Base-by-base conservation (phyloP, 2,797 vertebrate species). In the Stomatorhinus walkeri region DNA sequence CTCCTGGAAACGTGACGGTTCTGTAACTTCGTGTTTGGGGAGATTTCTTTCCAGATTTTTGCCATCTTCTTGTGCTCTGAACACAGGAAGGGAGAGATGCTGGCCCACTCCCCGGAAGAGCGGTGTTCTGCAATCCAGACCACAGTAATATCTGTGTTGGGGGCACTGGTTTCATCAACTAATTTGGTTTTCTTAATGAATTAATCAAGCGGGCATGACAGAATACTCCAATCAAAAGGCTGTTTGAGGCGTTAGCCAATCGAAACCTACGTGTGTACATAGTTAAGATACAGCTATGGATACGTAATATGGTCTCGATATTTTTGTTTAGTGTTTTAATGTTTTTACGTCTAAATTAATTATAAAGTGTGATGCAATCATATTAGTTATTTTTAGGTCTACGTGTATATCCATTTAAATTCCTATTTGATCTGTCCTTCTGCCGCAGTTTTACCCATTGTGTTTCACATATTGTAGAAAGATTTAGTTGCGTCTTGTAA, bases 1-100 rank as follows among this genome's bases (percentile, higher is more conserved):
- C 90, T 93, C 91, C 91, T 93, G 93, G 92, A 93, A 92, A 93
- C 90, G 90, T 87, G 89, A 91, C 79, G 92, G 90, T 91, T 91
- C 91, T 89, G 90, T 91, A 93, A 92, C 83, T 90, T 91, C 85
- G 89, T 88, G 88, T 93, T 91, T 90, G 86, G 90, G 91, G 88
- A 64, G 89, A 91, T 93, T 93, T 91, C 90, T 93, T 91, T 92
- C 90, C 91, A 93, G 88, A 92, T 90, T 93, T 90, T 90, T 91
- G 91, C 72, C 88, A 90, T 91, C 91, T 92, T 92, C 90, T 90
- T 89, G 91, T 90, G 91, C 90, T 89, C 92, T 90, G 87, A 89
- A 87, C 89, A 86, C 93, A 90, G 89, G 88, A 92, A 91, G 87
- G 88, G 88, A 89, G 43, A 90, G 88, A 79, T 92, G 89, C 88